phyloP scores from a whole-genome alignment of 2,113 vertebrate species.

The Dermatemys mawii region DNA sequence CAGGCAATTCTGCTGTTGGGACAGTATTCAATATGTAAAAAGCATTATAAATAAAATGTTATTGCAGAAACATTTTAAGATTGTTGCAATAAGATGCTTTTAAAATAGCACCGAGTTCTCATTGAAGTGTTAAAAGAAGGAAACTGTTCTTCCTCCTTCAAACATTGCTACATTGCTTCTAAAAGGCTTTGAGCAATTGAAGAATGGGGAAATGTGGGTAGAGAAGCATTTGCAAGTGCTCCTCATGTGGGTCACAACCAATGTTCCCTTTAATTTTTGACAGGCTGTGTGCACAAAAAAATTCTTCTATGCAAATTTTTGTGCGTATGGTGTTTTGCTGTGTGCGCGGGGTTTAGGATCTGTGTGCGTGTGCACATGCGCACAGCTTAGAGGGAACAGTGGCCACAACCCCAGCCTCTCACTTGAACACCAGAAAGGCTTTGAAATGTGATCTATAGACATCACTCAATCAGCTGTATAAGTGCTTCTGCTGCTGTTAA shows the following conservation, averaged over 20 bases:
- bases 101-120: not conserved
- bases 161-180: not conserved
- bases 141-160: not conserved
- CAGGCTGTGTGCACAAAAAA: too few relatives aligned
- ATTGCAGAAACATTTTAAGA: not conserved
- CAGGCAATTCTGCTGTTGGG: not conserved
- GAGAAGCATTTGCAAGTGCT: too few relatives aligned
- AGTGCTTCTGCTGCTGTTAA: not conserved
- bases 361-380: too few relatives aligned
- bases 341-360: too few relatives aligned
- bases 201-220: too few relatives aligned
- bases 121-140: not conserved
- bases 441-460: not conserved
- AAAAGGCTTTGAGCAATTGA: not conserved
- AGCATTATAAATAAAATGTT: not conserved
- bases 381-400: too few relatives aligned
- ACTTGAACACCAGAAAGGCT: not conserved
- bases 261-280: too few relatives aligned
- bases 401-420: not conserved
- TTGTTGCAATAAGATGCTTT: not conserved
- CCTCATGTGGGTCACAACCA: not conserved
- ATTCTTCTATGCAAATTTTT: too few relatives aligned
- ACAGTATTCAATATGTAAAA: not conserved
- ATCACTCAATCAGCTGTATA: fast-evolving
- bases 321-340: too few relatives aligned